Evolutionary conservation across 2,888 invertebrate species (phyloP).

Genomic region (Athalia rosae): DNA sequence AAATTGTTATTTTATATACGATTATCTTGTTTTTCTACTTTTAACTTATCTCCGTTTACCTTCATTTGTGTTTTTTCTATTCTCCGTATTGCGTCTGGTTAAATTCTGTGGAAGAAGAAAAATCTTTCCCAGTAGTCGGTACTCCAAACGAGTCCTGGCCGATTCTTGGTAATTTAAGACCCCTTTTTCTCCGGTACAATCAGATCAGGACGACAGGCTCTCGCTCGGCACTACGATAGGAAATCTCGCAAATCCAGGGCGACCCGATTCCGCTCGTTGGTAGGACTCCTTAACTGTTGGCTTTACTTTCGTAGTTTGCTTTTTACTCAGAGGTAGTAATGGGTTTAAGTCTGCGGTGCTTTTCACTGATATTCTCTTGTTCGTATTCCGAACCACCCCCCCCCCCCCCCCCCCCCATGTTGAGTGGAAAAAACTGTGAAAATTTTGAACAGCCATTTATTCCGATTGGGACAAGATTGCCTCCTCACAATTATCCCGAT

Average conservation of each 20-base stretch:
- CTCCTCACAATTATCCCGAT: too few relatives aligned
- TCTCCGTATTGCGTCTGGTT: conserved; percentile 1
- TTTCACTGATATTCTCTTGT: neutral
- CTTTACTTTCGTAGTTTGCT: conserved; percentile 23
- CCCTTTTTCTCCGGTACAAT: conserved; percentile 47
- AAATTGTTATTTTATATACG: neutral
- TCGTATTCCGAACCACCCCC: too few relatives aligned
- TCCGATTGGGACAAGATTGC: too few relatives aligned
- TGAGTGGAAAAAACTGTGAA: too few relatives aligned
- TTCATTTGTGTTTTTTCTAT: neutral
- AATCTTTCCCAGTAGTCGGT: neutral
- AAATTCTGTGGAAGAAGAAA: neutral
- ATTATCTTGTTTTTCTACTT: neutral
- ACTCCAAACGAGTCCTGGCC: conserved; percentile 12
- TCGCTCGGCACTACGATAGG: conserved; percentile 44
- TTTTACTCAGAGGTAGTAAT: conserved; percentile 23
- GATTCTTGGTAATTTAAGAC: conserved; percentile 42
- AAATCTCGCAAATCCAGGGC: conserved; percentile 49
- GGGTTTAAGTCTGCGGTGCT: conserved; percentile 14
- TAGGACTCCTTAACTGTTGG: conserved; percentile 24
- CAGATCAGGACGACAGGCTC: conserved; percentile 48
- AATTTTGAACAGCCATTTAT: too few relatives aligned
- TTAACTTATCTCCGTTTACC: neutral
- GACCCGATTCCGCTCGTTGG: conserved; percentile 33
- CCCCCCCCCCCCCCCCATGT: too few relatives aligned